A percentile compares a stretch with the other conserved stretches of the same genome.
phyloP scores from a whole-genome alignment of 2,888 invertebrate species.

The Malthinus seriepunctatus region DNA sequence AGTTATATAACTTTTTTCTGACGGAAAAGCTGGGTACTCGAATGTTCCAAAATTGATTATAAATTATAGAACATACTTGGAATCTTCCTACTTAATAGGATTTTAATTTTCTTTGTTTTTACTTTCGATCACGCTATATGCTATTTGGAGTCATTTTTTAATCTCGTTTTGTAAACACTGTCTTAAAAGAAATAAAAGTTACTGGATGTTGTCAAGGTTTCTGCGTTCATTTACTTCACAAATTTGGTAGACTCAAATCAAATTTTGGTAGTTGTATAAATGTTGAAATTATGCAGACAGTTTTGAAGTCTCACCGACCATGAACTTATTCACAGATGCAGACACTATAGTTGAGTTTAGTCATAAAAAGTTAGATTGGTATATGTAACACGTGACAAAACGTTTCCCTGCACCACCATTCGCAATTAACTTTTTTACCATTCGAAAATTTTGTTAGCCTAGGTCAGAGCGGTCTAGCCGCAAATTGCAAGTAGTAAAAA shows the following conservation, averaged over 20 bases:
- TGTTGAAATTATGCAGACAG: constrained; percentile 13
- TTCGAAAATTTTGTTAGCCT: constrained; percentile 43
- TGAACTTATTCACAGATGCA: constrained; percentile 40
- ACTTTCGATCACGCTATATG: too few species aligned
- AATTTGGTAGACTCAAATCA: neutral
- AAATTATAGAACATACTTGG: too few species aligned
- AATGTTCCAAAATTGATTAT: too few species aligned
- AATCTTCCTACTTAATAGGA: too few species aligned
- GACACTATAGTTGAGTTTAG: constrained; percentile 24
- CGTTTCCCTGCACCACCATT: constrained; percentile 32
- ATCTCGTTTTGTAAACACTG: too few species aligned
- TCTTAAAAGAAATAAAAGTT: too few species aligned
- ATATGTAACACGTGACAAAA: constrained; percentile 33
- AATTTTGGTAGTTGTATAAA: constrained; percentile 8
- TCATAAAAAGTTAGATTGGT: constrained; percentile 16
- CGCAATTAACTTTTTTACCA: constrained; percentile 41
- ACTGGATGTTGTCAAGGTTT: too few species aligned
- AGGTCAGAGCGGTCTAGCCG: constrained; percentile 48
- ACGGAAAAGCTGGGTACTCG: too few species aligned
- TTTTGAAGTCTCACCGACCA: constrained; percentile 26
- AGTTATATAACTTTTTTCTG: too few species aligned
- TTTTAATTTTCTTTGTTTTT: too few species aligned
- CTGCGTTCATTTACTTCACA: too few species aligned
- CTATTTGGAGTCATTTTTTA: too few species aligned
- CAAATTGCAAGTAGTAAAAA: constrained; percentile 47